phyloP scores from a whole-genome alignment of 2,888 invertebrate species.

The Orchesellides sinensis region DNA sequence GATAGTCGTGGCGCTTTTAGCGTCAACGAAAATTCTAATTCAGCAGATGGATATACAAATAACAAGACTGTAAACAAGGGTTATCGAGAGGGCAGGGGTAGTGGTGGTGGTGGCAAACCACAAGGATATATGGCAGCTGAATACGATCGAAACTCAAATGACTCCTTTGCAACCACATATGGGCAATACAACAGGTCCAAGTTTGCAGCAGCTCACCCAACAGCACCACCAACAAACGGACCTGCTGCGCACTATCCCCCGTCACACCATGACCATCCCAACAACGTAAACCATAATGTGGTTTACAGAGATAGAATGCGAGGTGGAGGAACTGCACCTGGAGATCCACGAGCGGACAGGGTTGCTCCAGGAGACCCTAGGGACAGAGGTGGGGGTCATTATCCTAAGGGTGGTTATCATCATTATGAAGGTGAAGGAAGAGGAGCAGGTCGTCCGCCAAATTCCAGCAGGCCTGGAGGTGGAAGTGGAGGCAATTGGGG shows the following conservation, averaged over 20 bases:
- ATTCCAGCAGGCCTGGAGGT: constrained; percentile 20
- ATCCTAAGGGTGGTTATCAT: constrained; percentile 17
- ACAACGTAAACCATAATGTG: constrained; percentile 14
- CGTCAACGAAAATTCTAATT: constrained; percentile 64
- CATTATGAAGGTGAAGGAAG: constrained; percentile 13
- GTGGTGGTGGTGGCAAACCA: background rate
- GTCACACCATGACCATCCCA: background rate
- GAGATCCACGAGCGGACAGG: constrained; percentile 56
- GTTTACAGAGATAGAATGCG: constrained; percentile 53
- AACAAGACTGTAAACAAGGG: constrained; percentile 3
- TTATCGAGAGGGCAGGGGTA: constrained; percentile 12
- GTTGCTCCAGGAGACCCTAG: constrained; percentile 57
- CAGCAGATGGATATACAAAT: constrained; percentile 34
- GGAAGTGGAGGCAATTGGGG: constrained; percentile 37
- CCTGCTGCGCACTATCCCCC: background rate
- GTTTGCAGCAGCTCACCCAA: background rate
- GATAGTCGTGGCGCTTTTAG: constrained; percentile 72
- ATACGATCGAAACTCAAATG: constrained; percentile 54
- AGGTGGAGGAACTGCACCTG: constrained; percentile 38
- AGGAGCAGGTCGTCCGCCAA: constrained; percentile 17
- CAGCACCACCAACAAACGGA: constrained; percentile 6
- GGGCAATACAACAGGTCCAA: constrained; percentile 59
- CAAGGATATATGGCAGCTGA: constrained; percentile 34
- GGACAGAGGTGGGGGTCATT: constrained; percentile 28
- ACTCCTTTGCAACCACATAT: constrained; percentile 41